A percentile compares a stretch with the other conserved stretches of the same genome.
Evolutionary conservation across 2,797 vertebrate species (phyloP).

Genomic region (Halcyon badia): DNA sequence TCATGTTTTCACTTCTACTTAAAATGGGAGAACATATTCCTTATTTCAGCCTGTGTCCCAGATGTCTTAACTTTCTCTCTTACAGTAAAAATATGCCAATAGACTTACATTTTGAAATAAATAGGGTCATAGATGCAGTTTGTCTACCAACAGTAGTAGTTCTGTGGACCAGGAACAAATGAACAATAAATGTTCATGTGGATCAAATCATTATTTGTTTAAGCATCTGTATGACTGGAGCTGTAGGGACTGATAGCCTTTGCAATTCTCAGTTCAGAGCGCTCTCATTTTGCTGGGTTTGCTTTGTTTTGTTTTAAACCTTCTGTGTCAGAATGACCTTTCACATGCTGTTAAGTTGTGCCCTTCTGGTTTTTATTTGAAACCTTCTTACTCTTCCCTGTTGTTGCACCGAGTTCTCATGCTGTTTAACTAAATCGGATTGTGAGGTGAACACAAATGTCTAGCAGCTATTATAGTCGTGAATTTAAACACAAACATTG

Average conservation of each 20-base stretch:
- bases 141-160: not conserved
- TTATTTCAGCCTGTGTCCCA: not conserved
- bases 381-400: constrained; percentile 46
- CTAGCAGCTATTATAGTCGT: not conserved
- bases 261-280: not conserved
- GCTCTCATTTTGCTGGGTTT: not conserved
- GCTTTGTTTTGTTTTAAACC: constrained; percentile 29
- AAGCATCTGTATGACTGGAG: not conserved
- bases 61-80: not conserved
- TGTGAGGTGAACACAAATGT: constrained; percentile 34
- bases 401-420: constrained; percentile 7
- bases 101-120: not conserved
- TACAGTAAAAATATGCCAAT: not conserved
- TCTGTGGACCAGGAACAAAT: not conserved
- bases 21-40: not conserved
- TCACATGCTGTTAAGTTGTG: constrained; percentile 26
- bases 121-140: not conserved
- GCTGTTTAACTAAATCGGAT: constrained; percentile 34
- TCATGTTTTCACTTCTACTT: not conserved
- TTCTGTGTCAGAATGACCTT: constrained; percentile 53
- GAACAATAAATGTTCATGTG: not conserved
- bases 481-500: constrained; percentile 3
- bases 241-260: not conserved
- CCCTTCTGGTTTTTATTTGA: not conserved
- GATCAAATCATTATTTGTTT: not conserved